Base-by-base conservation (phyloP, 2,888 invertebrate genomes). In the Cephus rjabovi region DNA sequence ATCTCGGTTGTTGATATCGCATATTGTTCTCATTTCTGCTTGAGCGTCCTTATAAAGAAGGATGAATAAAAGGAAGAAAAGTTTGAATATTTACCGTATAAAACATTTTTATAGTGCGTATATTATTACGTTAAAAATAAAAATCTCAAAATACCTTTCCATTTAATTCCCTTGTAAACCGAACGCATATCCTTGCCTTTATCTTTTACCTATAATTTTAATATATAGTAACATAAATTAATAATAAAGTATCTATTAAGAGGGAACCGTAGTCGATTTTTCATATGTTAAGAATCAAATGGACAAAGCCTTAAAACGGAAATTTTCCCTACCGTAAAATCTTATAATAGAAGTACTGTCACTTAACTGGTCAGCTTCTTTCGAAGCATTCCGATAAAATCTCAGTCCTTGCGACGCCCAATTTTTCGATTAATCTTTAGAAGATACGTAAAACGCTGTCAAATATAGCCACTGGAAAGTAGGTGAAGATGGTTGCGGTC, bases 101-200 rank as follows among this genome's bases (percentile, higher is more conserved):
- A 71, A n/a, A 23, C 9, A 56, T 2, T 56, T 9, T 9, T 56
- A 15, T 2, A 56, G 23, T 56, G 23, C 56, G 23, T 23, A 56
- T 23, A 56, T 56, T 71, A 71, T 71, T 23, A 33, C 30, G 6
- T 11, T 70, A 12, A 35, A 77, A 80, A 12, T 84, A 82, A 69
- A 84, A 83, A 35, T 85, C 82, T 74, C 92, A 77, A 71, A 30
- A 77, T 81, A 90, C 91, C 90, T 92, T 95, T 96, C 75, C 95
- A 95, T 86, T 95, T 94, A 37, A 96, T 92, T 79, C 95, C 96
- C 91, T 96, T 96, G 87, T 96, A 96, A 4, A 95, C 96, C 78
- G 95, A 95, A 89, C 95, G 96, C 86, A 96, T 94, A 88, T 95
- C 95, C 87, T 95, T 95, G 6, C 95, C 95, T 80, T 95, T 94